phyloP scores from a whole-genome alignment of 2,113 vertebrate species.

The Clarias gariepinus region DNA sequence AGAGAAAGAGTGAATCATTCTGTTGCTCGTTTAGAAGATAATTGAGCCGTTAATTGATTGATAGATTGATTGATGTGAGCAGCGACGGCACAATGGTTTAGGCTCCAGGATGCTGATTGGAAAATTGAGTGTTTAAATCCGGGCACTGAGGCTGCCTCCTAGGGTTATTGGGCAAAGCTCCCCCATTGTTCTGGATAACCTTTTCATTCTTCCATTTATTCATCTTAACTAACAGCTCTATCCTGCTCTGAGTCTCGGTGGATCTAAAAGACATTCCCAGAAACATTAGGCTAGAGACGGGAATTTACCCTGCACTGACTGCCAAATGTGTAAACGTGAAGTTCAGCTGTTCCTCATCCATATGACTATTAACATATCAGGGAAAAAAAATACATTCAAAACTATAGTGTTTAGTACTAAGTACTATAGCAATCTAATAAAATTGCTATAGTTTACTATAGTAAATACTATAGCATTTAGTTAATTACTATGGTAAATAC shows the following conservation, averaged over 20 bases:
- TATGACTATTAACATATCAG: not conserved
- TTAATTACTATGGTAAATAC: no score
- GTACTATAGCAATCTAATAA: no score
- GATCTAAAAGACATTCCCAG: not conserved
- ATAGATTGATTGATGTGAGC: conserved; percentile 1
- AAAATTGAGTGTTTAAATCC: conserved; percentile 16
- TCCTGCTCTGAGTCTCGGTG: not conserved
- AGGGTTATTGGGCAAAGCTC: not conserved
- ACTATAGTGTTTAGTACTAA: no score
- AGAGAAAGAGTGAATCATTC: not conserved
- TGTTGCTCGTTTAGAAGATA: conserved; percentile 17
- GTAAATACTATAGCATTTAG: no score
- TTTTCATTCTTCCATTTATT: conserved; percentile 2
- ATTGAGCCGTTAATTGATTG: conserved; percentile 9
- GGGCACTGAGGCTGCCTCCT: not conserved
- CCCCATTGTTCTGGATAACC: not conserved
- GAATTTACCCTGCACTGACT: not conserved
- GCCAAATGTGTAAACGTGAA: not conserved
- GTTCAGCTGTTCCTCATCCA: not conserved
- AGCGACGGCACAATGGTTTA: not conserved
- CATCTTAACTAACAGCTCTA: not conserved
- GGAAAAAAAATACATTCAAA: no score
- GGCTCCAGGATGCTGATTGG: not conserved
- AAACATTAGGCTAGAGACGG: not conserved
- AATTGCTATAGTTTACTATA: no score